Evolutionary conservation across 1,140 invertebrate species (phyloP).

Genomic region (Trypoxylus dichotomus): DNA sequence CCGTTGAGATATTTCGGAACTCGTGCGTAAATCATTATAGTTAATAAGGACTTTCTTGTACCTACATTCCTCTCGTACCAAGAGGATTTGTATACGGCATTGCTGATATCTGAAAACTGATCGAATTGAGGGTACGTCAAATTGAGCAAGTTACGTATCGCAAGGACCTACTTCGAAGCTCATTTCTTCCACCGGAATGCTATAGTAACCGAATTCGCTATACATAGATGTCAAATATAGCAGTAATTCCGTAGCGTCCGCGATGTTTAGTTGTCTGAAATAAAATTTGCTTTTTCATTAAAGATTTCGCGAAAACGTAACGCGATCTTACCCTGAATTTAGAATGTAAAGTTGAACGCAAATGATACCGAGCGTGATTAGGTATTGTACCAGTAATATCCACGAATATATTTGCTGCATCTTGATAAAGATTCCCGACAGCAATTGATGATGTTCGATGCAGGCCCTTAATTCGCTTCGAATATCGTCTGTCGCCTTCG

Average conservation of each 20-base stretch:
- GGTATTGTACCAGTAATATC: not conserved
- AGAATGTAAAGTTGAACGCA: not conserved
- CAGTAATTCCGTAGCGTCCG: not conserved
- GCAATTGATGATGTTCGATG: not conserved
- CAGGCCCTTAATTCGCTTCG: not conserved
- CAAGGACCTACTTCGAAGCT: not conserved
- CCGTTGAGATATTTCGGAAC: not conserved
- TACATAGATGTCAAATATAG: constrained; percentile 1
- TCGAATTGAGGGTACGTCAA: not conserved
- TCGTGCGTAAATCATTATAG: not conserved
- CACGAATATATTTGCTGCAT: not conserved
- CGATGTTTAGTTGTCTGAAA: not conserved
- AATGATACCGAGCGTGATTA: not conserved
- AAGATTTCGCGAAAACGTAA: too few relatives aligned
- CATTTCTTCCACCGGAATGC: not conserved
- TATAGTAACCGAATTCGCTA: constrained; percentile 4
- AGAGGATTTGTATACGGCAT: not conserved
- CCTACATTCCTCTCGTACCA: not conserved
- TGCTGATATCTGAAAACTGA: not conserved
- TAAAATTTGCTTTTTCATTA: not conserved
- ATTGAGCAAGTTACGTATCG: not conserved
- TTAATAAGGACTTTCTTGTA: not conserved
- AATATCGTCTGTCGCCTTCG: not conserved
- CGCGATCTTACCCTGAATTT: not conserved
- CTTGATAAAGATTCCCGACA: not conserved